phyloP scores from a whole-genome alignment of 2,888 invertebrate genomes.

The Nysson spinosus region DNA sequence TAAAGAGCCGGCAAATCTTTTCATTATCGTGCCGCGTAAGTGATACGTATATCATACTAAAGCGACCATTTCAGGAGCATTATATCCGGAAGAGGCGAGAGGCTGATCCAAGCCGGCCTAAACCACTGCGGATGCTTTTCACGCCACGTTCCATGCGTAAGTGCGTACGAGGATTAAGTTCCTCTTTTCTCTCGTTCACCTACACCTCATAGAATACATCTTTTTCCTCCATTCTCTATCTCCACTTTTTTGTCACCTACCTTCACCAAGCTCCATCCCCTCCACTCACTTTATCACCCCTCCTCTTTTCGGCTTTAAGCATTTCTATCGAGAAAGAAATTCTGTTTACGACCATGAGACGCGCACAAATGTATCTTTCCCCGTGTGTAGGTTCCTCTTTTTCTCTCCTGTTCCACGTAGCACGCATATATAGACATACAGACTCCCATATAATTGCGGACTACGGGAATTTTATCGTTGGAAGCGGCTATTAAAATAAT shows the following conservation, averaged over 20 bases:
- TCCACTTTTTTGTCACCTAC: background rate
- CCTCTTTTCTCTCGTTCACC: conserved; percentile 41
- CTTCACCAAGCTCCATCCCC: no score
- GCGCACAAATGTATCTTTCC: conserved; percentile 16
- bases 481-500: conserved; percentile 43
- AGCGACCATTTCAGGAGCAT: conserved; percentile 72
- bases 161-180: conserved; percentile 58
- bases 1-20: conserved; percentile 76
- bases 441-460: conserved; percentile 1
- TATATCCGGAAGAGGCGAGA: conserved; percentile 61
- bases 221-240: background rate
- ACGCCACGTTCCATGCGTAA: conserved; percentile 51
- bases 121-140: conserved; percentile 42
- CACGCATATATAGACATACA: no score
- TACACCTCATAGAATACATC: background rate
- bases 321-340: conserved; percentile 19
- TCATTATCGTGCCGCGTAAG: conserved; percentile 75
- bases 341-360: conserved; percentile 40
- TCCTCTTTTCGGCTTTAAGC: background rate
- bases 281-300: no score
- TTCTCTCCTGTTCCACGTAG: background rate
- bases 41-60: conserved; percentile 77
- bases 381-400: background rate
- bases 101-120: conserved; percentile 44
- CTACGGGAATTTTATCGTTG: conserved; percentile 37